Base-by-base conservation (phyloP, 2,888 invertebrate species). In the Scaptodrosophila latifasciaeformis region DNA sequence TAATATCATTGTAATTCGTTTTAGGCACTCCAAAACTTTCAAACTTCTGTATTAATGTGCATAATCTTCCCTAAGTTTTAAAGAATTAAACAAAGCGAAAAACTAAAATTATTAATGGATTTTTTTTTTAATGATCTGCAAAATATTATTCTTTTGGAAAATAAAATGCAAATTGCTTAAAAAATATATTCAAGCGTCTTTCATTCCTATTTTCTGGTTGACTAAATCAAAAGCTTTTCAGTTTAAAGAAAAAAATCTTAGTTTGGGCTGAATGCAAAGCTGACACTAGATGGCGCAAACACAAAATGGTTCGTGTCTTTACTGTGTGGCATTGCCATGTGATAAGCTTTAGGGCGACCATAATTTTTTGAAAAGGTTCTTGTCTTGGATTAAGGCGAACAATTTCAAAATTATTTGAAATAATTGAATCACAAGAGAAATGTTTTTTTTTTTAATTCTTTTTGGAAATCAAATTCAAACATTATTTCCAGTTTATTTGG, bases 21-120 rank as follows among this genome's bases (percentile, higher is more conserved):
- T 47, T 59, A 56, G 39, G 64, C 51, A 52, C 57, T 24, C n/a
- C 50, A 45, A 31, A 49, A 34, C 44, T 57, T 53, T 62, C 63
- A 61, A 15, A 13, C 3, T 13, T 13, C 12, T 15, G 62, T 65
- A 67, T 63, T 69, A 60, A 59, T 75, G 67, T 67, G 76, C 72
- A 65, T 67, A 60, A 53, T 57, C n/a, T 62, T 55, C 67, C 47
- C 62, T 51, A 37, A 76, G 72, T 57, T 62, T 64, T 71, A 57
- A 66, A 59, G 50, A 34, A 10, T 48, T 57, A 45, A 65, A 35
- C 48, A 53, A 52, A 12, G 12, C 31, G 3, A 45, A 19, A 4
- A 42, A 17, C 43, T 29, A 17, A 27, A 15, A 43, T 17, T 52
- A 54, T 53, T 65, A 54, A 55, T 59, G 54, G 54, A 65, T 54